A percentile compares a stretch with the other conserved stretches of the same genome.
Evolutionary conservation across 2,888 invertebrate species (phyloP).

Genomic region (Acanthosepion esculentum): DNA sequence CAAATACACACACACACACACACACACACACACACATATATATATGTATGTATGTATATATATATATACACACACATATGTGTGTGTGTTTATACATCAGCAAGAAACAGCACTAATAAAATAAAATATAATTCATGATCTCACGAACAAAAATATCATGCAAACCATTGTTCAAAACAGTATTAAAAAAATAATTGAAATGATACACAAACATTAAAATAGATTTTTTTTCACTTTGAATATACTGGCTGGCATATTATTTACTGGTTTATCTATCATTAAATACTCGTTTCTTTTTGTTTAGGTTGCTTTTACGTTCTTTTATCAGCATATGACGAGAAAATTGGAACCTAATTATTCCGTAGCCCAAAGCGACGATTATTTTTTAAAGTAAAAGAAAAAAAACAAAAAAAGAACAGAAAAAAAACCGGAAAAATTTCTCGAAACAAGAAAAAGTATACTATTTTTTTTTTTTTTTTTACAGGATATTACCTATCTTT

Average conservation of each 20-base stretch:
- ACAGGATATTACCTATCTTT: not conserved
- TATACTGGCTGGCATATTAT: not conserved
- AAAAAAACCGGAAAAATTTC: not conserved
- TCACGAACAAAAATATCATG: too few species aligned
- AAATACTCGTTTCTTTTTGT: not conserved
- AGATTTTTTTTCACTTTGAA: not conserved
- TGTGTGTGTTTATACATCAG: too few species aligned
- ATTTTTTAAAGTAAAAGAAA: not conserved
- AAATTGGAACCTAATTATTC: slow-evolving; percentile 7
- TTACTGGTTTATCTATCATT: not conserved
- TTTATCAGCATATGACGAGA: not conserved
- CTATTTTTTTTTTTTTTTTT: not conserved
- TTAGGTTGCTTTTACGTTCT: not conserved
- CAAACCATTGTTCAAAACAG: too few species aligned
- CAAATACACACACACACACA: too few species aligned
- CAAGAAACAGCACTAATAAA: too few species aligned
- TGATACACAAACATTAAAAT: not conserved
- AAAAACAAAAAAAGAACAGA: too few species aligned
- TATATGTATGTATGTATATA: too few species aligned
- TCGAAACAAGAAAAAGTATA: not conserved
- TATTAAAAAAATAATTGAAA: too few species aligned
- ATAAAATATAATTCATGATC: too few species aligned
- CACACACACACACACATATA: too few species aligned
- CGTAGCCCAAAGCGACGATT: not conserved
- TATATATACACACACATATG: too few species aligned